Evolutionary conservation across 1,140 invertebrate genomes (phyloP), one percentile per base, ranked within the genome.

Genomic region (Penaeus vannamei): DNA sequence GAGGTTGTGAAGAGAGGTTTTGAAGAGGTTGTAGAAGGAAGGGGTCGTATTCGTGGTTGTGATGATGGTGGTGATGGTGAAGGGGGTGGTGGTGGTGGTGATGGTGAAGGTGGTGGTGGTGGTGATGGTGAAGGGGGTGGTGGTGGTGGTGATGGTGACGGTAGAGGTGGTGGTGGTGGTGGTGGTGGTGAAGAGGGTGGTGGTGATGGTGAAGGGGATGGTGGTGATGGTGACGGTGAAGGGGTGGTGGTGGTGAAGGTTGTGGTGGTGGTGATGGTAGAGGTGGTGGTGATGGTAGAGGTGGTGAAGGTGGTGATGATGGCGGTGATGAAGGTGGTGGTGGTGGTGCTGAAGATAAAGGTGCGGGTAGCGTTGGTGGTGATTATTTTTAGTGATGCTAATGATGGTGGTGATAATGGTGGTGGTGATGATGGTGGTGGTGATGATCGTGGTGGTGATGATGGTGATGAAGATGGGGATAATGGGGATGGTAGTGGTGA

Each of bases 191-290:
- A 53, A 0, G 10, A 53, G n/a, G 29, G 80, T 82, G n/a, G 7
- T 82, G 20, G 12, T 82, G 80, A 46, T 82, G 80, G 46, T 82
- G 53, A 46, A 23, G 29, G 46, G n/a, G n/a, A n/a, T n/a, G 22
- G 60, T 82, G 17, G 80, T 82, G 53, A 59, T 59, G 29, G 46
- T 82, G 53, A 10, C 59, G 29, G 22, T 82, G n/a, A n/a, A n/a
- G n/a, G n/a, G n/a, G n/a, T 14, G 14, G 14, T 53, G 1, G 14
- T 53, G 8, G 8, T 53, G 14, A 53, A n/a, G n/a, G n/a, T n/a
- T 7, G 46, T 82, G 53, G 80, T 82, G 80, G 80, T 82, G 10
- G 5, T 82, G 80, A 23, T 82, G 60, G 26, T 60, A 23, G 60
- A 59, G 53, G 80, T 82, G 53, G 80, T 59, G 20, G 80, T 82